Evolutionary conservation across 2,113 vertebrate genomes (phyloP).

Genomic region (Clarias magur): DNA sequence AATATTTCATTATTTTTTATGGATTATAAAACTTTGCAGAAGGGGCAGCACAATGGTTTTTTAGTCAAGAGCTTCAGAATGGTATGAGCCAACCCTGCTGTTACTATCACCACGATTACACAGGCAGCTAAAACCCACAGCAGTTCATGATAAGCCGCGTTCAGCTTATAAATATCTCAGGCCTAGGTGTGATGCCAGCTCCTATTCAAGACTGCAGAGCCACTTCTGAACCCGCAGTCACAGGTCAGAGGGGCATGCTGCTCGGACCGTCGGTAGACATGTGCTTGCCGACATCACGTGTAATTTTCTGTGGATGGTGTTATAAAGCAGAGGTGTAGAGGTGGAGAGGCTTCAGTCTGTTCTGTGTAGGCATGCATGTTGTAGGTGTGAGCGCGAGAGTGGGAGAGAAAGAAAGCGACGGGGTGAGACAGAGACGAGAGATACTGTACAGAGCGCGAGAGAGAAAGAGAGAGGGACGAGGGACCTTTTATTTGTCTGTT

Average conservation of each 20-base stretch:
- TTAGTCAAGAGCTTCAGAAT: not conserved
- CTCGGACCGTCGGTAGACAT: not conserved
- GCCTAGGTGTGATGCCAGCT: not conserved
- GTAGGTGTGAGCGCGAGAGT: constrained; percentile 5
- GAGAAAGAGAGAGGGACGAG: not conserved
- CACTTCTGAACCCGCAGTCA: constrained; percentile 25
- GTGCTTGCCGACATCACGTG: constrained; percentile 1
- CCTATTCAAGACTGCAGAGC: constrained; percentile 1
- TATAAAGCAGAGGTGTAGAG: constrained; percentile 26
- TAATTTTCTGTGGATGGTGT: constrained; percentile 7
- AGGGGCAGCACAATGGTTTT: not conserved
- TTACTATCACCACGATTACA: not conserved
- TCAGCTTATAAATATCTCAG: constrained; percentile 25
- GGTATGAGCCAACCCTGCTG: constrained; percentile 7
- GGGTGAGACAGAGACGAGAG: not conserved
- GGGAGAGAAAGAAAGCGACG: not conserved
- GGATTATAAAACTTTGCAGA: not conserved
- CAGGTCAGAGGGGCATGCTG: constrained; percentile 24
- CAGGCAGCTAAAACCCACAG: constrained; percentile 15
- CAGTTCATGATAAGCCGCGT: constrained; percentile 10
- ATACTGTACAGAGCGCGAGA: not conserved
- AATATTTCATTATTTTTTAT: not conserved
- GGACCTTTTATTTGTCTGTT: constrained; percentile 32
- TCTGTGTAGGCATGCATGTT: constrained; percentile 26
- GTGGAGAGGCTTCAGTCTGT: constrained; percentile 7